These are phyloP conservation scores for Toxonevra muliebris DNA, from an alignment of 2,888 invertebrate genomes.

Conservation along the genomic window DNA sequence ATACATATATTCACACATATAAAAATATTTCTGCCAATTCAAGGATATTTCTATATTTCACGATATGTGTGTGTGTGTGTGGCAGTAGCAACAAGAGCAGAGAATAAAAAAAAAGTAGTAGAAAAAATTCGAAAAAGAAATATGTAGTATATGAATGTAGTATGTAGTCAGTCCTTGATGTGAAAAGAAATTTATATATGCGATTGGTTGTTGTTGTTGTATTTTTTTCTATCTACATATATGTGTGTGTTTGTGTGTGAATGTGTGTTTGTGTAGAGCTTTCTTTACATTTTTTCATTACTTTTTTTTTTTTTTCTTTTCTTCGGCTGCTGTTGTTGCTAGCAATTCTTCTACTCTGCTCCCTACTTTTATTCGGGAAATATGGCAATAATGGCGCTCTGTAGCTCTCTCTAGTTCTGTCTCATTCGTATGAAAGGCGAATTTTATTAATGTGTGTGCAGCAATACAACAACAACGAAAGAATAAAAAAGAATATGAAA, in stretches of 20 bases:
- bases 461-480: not conserved
- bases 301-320: not conserved
- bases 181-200: slow-evolving; percentile 20
- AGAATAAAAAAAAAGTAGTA: not conserved
- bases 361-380: not conserved
- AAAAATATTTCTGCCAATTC: slow-evolving; percentile 6
- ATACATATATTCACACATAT: slow-evolving; percentile 9
- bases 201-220: too few species aligned
- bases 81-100: not conserved
- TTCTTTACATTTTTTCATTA: not conserved
- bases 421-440: slow-evolving; percentile 23
- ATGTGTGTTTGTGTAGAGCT: not conserved
- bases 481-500: not conserved
- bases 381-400: slow-evolving; percentile 21
- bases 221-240: not conserved
- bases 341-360: not conserved
- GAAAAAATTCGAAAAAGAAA: not conserved
- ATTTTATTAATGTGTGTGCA: slow-evolving; percentile 16
- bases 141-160: slow-evolving; percentile 1
- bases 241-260: not conserved
- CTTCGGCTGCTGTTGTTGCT: not conserved
- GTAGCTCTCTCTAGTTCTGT: slow-evolving; percentile 3
- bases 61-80: not conserved
- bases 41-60: slow-evolving; percentile 8
- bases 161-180: not conserved